Evolutionary conservation across 1,140 invertebrate genomes (phyloP).

Genomic region (Dendroctonus ponderosae): DNA sequence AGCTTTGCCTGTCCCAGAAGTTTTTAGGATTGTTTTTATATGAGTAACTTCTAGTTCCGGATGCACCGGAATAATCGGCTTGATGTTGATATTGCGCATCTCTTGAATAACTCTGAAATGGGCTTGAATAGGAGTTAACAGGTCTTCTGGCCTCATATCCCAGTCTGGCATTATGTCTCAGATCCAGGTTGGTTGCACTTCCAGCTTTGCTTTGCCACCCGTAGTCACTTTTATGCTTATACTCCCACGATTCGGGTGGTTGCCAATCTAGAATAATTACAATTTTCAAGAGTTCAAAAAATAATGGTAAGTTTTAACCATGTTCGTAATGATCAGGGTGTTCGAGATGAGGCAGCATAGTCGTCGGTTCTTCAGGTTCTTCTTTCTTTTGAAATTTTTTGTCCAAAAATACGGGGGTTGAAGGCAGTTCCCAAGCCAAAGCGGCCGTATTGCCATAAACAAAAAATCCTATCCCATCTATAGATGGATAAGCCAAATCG

Average conservation of each 20-base stretch:
- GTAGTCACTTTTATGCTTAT: neutral
- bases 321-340: constrained; percentile 10
- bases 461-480: constrained; percentile 59
- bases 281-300: neutral
- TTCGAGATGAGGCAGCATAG: constrained; percentile 15
- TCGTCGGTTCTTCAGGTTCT: constrained; percentile 18
- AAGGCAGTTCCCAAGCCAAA: constrained; percentile 70
- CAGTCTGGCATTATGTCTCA: neutral
- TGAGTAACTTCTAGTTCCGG: neutral
- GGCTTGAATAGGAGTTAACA: constrained; percentile 11
- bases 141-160: neutral
- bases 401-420: constrained; percentile 52
- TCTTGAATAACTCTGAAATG: constrained; percentile 9
- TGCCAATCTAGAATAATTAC: constrained; percentile 12
- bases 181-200: neutral
- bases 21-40: neutral
- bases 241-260: constrained; percentile 1
- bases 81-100: neutral
- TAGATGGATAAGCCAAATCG: constrained; percentile 45
- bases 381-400: constrained; percentile 43
- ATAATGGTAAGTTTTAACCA: neutral
- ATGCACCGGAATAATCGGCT: neutral
- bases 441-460: constrained; percentile 69
- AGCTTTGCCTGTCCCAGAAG: constrained; percentile 7
- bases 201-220: constrained; percentile 10